Base-by-base conservation (phyloP, 2,113 vertebrate species). In the Oreochromis spilurus region DNA sequence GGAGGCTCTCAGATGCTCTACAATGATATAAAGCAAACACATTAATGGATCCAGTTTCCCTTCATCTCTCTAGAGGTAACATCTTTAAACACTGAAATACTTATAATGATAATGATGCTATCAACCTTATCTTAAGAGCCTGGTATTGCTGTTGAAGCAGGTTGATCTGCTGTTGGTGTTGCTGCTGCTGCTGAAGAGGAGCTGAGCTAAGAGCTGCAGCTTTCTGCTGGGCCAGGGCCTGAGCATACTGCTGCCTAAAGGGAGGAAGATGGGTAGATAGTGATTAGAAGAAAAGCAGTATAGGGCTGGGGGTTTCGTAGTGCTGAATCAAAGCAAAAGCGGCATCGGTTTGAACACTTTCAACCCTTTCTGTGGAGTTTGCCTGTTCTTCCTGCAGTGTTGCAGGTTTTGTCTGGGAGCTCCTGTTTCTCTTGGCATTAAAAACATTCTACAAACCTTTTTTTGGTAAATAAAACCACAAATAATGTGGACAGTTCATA, bases 141-240 rank as follows among this genome's bases (percentile, higher is more conserved):
- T 99, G 98, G 91, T 98, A 99, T 93, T 99, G 98, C 12, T 99
- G 98, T 78, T 98, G 95, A 43, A 99, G 97, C 91, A 98, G 95
- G 82, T 97, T 97, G 2, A 99, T 89, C 92, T 99, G 99, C 84
- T 99, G 99, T 90, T 99, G 98, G 80, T 98, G 98, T 90, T 98
- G 98, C 70, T 98, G 99, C 87, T 99, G 98, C 85, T 98, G 98
- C 92, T 99, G 85, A 31, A 95, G 86, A 82, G 96, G 94, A 58
- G 99, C 97, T 9, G 98, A 97, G 82, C 77, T 94, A 19, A 99
- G 96, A n/a, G 97, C 97, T 89, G 97, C 97, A 90, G 95, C 96
- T 90, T 99, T 99, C 93, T 99, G 99, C 89, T 99, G 99, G 84
- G 98, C 97, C 93, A 99, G 89, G 40, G 97, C 97, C 94, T 99